Evolutionary conservation across 2,888 invertebrate genomes (phyloP).

Genomic region (Epinotia demarniana): DNA sequence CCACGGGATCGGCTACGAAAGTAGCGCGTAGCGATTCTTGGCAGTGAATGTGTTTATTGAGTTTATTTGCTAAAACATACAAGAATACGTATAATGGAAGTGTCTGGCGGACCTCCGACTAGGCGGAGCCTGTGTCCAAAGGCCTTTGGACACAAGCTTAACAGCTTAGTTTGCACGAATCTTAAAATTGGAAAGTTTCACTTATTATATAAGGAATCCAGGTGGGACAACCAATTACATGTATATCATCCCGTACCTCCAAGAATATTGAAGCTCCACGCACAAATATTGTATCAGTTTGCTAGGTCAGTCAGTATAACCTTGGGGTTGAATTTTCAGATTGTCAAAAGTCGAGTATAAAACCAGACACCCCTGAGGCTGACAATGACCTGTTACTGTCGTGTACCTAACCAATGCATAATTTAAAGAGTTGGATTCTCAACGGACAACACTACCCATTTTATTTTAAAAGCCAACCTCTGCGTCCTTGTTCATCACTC

Average conservation of each 20-base stretch:
- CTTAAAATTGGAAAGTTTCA: too few relatives aligned
- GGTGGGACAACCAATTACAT: too few relatives aligned
- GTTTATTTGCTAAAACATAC: too few relatives aligned
- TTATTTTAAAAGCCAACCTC: conserved; percentile 14
- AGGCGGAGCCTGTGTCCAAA: too few relatives aligned
- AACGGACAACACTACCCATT: background rate
- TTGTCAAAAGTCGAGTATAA: background rate
- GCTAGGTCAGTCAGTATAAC: background rate
- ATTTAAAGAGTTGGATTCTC: background rate
- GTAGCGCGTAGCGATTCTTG: too few relatives aligned
- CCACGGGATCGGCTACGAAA: too few relatives aligned
- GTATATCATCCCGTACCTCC: background rate
- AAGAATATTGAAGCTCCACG: background rate
- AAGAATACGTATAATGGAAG: too few relatives aligned
- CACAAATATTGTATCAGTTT: background rate
- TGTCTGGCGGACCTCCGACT: too few relatives aligned
- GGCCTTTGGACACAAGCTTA: too few relatives aligned
- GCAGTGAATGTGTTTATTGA: too few relatives aligned
- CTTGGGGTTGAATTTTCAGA: background rate
- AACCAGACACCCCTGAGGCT: background rate
- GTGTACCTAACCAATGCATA: background rate
- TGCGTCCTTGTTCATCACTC: background rate
- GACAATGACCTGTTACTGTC: background rate
- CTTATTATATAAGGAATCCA: too few relatives aligned
- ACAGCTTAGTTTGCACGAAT: too few relatives aligned